These are phyloP conservation scores for Hippasteria phrygiana DNA, from an alignment of 53 echinoderm and acorn worm species.

Conservation along the genomic window DNA sequence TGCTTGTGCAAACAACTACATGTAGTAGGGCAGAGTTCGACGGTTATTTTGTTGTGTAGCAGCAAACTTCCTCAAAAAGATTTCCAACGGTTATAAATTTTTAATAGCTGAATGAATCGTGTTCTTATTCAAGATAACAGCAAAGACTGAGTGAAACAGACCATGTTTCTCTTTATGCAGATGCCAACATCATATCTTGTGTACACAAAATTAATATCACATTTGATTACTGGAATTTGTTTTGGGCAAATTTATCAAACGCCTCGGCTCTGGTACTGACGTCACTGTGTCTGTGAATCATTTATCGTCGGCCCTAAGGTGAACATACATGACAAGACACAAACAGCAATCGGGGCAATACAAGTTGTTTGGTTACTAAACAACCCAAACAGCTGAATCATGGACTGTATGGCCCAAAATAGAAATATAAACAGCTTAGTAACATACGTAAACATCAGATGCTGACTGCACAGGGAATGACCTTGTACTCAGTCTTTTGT, in stretches of 20 bases:
- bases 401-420: not conserved
- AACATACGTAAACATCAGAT: not conserved
- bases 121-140: not conserved
- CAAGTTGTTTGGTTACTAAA: not conserved
- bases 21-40: not conserved
- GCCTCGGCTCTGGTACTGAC: not conserved
- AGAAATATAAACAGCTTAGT: not conserved
- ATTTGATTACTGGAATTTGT: not conserved
- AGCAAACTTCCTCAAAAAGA: not conserved
- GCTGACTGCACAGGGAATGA: not conserved
- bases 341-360: not conserved
- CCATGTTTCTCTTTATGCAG: not conserved
- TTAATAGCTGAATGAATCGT: too few relatives aligned
- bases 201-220: not conserved
- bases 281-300: not conserved
- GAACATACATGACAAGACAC: not conserved
- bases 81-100: too few relatives aligned
- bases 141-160: not conserved
- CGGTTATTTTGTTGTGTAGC: not conserved
- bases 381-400: conserved; percentile 34
- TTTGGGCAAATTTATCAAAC: not conserved
- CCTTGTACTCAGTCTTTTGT: not conserved
- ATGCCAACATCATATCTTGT: not conserved
- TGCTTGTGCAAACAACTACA: not conserved
- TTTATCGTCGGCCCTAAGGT: not conserved